Evolutionary conservation across 1,140 invertebrate species (phyloP), one percentile per base, ranked within the genome.

Genomic region (Colletes latitarsis): DNA sequence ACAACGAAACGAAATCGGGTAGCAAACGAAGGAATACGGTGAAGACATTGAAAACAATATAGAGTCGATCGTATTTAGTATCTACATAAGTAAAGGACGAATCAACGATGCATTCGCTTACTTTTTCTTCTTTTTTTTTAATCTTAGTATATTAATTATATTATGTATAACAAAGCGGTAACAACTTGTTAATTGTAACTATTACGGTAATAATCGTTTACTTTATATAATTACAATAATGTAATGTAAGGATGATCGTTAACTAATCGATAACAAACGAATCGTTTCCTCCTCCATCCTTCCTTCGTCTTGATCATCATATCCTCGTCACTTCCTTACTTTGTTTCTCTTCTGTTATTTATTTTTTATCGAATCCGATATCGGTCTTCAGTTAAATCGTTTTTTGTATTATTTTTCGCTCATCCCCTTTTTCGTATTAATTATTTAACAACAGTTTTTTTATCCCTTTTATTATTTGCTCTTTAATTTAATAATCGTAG

Each of bases 121-220:
- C 85, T 88, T 84, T 88, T 89, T 84, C 86, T 86, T 71, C n/a
- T 67, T 76, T 82, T 89, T 85, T 81, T 89, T 90, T 91, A 90
- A 91, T 91, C 85, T 90, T 92, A 90, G 82, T 92, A 91, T 90
- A 91, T 92, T 91, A 91, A 91, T 92, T 91, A 92, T 91, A 92
- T 92, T 88, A 91, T 92, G 91, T 92, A 92, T 92, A 92, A 92
- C 91, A 92, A 92, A 92, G 91, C 91, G 90, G 90, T 92, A 92
- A 92, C 91, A 92, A 92, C 90, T 92, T 92, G 91, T 92, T 92
- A 91, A 92, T 92, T 91, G 89, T 91, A 91, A 91, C 90, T 91
- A 92, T 92, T 92, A 92, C 87, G 89, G 87, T 92, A 91, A 90
- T 91, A 92, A 92, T 92, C 84, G 86, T 91, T 91, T 91, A 89